These are phyloP conservation scores for Platynereis dumerilii DNA, from an alignment of 2,888 invertebrate species.

Conservation along the genomic window DNA sequence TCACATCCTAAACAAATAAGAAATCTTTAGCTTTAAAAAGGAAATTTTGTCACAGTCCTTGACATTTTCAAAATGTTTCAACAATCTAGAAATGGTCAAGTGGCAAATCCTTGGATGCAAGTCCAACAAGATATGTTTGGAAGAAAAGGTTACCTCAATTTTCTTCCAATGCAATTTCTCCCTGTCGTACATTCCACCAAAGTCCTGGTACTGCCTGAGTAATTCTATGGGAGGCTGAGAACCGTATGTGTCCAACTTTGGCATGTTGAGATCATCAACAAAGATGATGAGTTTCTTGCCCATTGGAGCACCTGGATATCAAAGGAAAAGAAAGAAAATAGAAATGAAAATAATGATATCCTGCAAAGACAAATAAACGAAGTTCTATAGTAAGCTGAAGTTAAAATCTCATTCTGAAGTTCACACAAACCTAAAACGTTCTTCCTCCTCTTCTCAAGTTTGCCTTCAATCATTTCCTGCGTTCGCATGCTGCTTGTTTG, in stretches of 20 bases:
- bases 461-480: conserved; percentile 82
- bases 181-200: conserved; percentile 83
- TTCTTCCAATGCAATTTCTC: conserved; percentile 89
- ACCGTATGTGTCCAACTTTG: conserved; percentile 66
- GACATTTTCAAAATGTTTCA: no score
- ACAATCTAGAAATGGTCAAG: no score
- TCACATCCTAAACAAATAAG: conserved; percentile 71
- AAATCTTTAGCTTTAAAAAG: background rate
- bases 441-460: conserved; percentile 82
- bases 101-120: no score
- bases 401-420: no score
- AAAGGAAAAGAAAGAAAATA: background rate
- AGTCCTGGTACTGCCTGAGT: conserved; percentile 77
- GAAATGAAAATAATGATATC: no score
- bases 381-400: no score
- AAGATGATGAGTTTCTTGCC: conserved; percentile 85
- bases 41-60: background rate
- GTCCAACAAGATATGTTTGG: no score
- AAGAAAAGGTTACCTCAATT: conserved; percentile 67
- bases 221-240: conserved; percentile 65
- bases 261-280: conserved; percentile 93
- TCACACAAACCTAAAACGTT: conserved; percentile 68
- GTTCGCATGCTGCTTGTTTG: conserved; percentile 86
- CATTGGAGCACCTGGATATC: conserved; percentile 75
- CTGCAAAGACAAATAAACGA: no score